Percentiles rank a stretch among this genome's conserved stretches.
These are phyloP conservation scores for Onychostoma macrolepis DNA, from an alignment of 2,113 vertebrate species.

Conservation along the genomic window DNA sequence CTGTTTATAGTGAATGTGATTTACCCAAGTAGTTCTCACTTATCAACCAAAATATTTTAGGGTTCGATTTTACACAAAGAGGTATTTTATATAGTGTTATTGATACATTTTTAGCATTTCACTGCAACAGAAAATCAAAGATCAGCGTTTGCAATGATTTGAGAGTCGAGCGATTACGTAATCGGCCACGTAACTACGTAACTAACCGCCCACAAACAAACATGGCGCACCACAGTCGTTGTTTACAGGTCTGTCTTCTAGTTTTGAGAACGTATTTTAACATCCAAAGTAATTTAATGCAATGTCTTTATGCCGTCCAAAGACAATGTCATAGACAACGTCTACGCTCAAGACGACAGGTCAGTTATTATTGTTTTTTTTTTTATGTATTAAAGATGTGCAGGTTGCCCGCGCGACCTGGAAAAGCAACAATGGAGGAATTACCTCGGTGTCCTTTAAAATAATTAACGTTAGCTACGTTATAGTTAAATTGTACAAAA, in stretches of 20 bases:
- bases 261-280: constrained; percentile 30
- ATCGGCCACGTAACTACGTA: background rate
- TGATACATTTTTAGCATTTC: background rate
- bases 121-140: background rate
- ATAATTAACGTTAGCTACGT: background rate
- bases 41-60: background rate
- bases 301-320: background rate
- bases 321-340: background rate
- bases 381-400: background rate
- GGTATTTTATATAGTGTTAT: background rate
- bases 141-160: background rate
- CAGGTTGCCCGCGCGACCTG: background rate
- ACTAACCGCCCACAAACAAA: constrained; percentile 1
- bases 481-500: background rate
- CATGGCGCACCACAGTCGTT: background rate
- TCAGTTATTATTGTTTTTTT: background rate
- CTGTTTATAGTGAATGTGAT: background rate
- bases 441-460: background rate
- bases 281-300: constrained; percentile 16
- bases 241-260: constrained; percentile 3
- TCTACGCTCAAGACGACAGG: constrained; percentile 9
- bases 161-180: background rate
- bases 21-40: background rate
- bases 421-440: background rate
- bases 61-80: background rate